Evolutionary conservation across 92 coral and sea anemone species (phyloP).

Genomic region (Actinostola sp.): DNA sequence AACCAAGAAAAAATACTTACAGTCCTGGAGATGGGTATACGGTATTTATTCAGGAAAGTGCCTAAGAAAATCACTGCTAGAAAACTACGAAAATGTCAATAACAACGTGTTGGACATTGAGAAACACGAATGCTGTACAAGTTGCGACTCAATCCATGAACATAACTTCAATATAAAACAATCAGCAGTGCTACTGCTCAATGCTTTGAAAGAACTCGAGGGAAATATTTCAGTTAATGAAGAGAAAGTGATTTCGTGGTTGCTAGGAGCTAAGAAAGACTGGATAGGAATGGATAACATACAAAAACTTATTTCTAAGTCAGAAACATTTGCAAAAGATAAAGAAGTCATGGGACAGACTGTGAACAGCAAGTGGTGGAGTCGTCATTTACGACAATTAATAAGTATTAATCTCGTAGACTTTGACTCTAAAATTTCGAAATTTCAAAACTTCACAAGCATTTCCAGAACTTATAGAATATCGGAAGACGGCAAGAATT

Average conservation of each 20-base stretch:
- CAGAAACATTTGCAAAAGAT: slow-evolving; percentile 39
- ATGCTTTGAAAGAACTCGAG: too few relatives aligned
- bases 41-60: too few relatives aligned
- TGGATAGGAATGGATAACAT: slow-evolving; percentile 32
- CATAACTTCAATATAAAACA: too few relatives aligned
- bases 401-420: neutral
- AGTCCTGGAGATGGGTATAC: too few relatives aligned
- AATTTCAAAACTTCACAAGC: neutral
- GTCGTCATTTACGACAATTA: neutral
- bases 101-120: too few relatives aligned
- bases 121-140: too few relatives aligned
- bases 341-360: neutral
- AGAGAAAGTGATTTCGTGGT: slow-evolving; percentile 31
- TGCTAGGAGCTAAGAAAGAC: slow-evolving; percentile 41
- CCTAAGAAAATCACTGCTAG: too few relatives aligned
- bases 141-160: too few relatives aligned
- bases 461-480: neutral
- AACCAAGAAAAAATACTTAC: too few relatives aligned
- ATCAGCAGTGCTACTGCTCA: too few relatives aligned
- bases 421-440: neutral
- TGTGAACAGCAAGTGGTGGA: neutral
- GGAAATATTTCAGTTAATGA: slow-evolving; percentile 8
- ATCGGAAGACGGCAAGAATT: neutral
- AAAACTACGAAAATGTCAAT: too few relatives aligned
- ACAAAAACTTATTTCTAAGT: slow-evolving; percentile 20